Conservation (phyloP, 2,113 vertebrate species). For the Paraplagusia blochii region DNA sequence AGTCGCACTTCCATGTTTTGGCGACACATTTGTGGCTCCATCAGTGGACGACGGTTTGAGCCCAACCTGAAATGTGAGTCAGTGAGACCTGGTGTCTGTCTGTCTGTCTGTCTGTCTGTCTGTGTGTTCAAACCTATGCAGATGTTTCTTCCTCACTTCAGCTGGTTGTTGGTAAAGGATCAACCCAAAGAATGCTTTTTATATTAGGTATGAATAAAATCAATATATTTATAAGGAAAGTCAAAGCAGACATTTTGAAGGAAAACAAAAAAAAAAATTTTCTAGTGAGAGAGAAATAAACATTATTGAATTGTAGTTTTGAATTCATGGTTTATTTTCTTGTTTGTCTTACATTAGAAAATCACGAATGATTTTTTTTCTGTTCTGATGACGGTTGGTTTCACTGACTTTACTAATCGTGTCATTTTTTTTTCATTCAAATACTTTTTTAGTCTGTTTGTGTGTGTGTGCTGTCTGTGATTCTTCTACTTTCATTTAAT, state of each 20-base stretch:
- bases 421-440: too few species aligned
- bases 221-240: constrained; percentile 75
- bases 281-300: constrained; percentile 68
- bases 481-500: constrained; percentile 16
- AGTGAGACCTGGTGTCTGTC: constrained; percentile 31
- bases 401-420: too few species aligned
- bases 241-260: constrained; percentile 63
- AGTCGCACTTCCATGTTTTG: constrained; percentile 59
- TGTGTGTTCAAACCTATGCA: constrained; percentile 72
- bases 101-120: constrained; percentile 34
- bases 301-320: constrained; percentile 22
- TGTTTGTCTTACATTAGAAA: constrained; percentile 19
- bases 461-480: constrained; percentile 15
- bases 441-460: constrained; percentile 1
- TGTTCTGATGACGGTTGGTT: too few species aligned
- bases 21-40: constrained; percentile 32
- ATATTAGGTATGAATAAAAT: constrained; percentile 62
- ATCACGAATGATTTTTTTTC: constrained; percentile 11
- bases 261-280: constrained; percentile 48
- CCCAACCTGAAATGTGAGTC: constrained; percentile 22
- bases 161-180: constrained; percentile 66
- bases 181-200: constrained; percentile 78
- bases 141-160: constrained; percentile 66
- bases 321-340: constrained; percentile 38
- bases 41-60: constrained; percentile 1